Evolutionary conservation across 1,140 invertebrate genomes (phyloP).

Genomic region (Homalodisca vitripennis): DNA sequence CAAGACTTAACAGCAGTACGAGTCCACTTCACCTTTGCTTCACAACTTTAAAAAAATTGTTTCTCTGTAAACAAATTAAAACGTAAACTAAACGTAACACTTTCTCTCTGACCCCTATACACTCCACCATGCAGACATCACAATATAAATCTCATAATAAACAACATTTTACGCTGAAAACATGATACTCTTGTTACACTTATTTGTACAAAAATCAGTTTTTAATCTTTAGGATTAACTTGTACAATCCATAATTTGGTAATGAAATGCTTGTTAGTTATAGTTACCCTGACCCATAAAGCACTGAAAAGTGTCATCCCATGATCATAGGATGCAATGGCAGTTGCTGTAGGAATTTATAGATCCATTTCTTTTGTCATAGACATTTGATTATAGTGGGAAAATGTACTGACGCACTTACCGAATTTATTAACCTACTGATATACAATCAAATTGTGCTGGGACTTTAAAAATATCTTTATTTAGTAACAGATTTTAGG

Average conservation of each 20-base stretch:
- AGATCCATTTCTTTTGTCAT: background rate
- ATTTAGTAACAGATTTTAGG: background rate
- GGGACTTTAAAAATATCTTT: background rate
- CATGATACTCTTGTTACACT: constrained; percentile 13
- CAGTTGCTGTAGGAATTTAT: background rate
- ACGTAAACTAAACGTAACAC: background rate
- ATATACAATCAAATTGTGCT: background rate
- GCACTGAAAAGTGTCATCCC: background rate
- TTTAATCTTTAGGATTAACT: background rate
- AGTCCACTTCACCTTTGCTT: background rate
- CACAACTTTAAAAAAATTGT: background rate
- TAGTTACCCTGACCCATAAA: background rate
- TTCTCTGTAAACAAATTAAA: background rate
- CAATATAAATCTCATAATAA: background rate
- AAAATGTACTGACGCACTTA: background rate
- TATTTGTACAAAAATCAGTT: constrained; percentile 10
- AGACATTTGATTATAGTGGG: background rate
- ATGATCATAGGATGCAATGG: background rate
- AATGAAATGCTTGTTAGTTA: background rate
- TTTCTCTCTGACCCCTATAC: background rate
- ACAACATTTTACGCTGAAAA: constrained; percentile 8
- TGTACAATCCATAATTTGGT: constrained; percentile 15
- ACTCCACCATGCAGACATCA: background rate
- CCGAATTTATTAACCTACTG: background rate
- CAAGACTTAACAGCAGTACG: too few species aligned